Evolutionary conservation across 2,113 vertebrate genomes (phyloP).

Genomic region (Dipodomys stephensi): DNA sequence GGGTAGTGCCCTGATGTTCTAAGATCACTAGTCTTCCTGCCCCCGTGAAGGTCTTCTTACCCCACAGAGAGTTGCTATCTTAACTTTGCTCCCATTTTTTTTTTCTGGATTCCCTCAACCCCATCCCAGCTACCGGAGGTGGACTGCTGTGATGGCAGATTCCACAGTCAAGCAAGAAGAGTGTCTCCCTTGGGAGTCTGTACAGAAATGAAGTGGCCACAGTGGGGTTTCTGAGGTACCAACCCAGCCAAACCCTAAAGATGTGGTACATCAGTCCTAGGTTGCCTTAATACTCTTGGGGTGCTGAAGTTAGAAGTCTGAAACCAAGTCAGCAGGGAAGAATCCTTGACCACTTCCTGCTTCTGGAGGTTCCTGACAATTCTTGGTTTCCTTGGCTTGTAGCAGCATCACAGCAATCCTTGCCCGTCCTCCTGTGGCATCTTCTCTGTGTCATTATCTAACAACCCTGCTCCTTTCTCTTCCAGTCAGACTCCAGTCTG

Average conservation of each 20-base stretch:
- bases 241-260: not conserved
- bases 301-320: not conserved
- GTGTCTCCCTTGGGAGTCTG: not conserved
- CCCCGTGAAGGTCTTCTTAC: not conserved
- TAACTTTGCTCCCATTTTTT: not conserved
- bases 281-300: not conserved
- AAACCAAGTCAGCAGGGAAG: not conserved
- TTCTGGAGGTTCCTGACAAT: not conserved
- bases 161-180: not conserved
- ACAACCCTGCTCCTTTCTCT: not conserved
- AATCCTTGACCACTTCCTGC: not conserved
- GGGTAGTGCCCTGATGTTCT: not conserved
- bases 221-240: not conserved
- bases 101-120: accelerated
- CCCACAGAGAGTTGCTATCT: not conserved
- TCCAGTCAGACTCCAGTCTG: not conserved
- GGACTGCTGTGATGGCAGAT: accelerated
- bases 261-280: accelerated
- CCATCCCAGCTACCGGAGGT: not conserved
- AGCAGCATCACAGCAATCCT: not conserved
- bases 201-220: not conserved
- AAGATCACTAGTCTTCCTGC: not conserved
- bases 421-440: not conserved
- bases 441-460: not conserved
- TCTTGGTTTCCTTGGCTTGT: not conserved